These are phyloP conservation scores for Drosophila suzukii DNA, from an alignment of 1,140 invertebrate species.

Conservation along the genomic window DNA sequence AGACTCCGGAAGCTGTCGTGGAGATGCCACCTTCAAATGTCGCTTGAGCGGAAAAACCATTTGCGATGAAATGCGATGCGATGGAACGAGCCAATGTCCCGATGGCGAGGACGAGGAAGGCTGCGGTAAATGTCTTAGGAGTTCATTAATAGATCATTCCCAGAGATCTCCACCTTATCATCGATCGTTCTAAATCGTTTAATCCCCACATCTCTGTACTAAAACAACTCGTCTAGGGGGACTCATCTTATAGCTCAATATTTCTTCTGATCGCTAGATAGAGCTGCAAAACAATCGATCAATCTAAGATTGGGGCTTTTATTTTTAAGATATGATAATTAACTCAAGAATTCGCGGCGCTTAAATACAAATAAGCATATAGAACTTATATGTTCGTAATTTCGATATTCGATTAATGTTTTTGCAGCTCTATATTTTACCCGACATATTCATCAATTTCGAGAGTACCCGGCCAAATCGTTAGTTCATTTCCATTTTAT, in stretches of 20 bases:
- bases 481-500: slow-evolving; percentile 23
- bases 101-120: slow-evolving; percentile 54
- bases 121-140: slow-evolving; percentile 55
- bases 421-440: background rate
- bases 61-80: slow-evolving; percentile 86
- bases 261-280: background rate
- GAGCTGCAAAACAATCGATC: background rate
- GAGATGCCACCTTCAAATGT: slow-evolving; percentile 86
- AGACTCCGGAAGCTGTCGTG: slow-evolving; percentile 82
- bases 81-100: slow-evolving; percentile 85
- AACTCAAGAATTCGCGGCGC: too few relatives aligned
- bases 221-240: background rate
- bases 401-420: background rate
- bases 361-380: too few relatives aligned
- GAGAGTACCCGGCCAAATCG: background rate
- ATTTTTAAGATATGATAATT: too few relatives aligned
- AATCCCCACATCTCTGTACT: background rate
- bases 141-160: background rate
- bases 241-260: background rate
- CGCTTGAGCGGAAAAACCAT: slow-evolving; percentile 74
- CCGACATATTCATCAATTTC: background rate
- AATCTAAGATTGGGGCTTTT: too few relatives aligned
- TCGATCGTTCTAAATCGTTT: background rate
- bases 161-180: slow-evolving; percentile 1
- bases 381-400: too few relatives aligned